A percentile compares a stretch with the other conserved stretches of the same genome.
These are phyloP conservation scores for Tychaedon coryphoeus DNA, from an alignment of 2,113 vertebrate genomes.

Conservation along the genomic window DNA sequence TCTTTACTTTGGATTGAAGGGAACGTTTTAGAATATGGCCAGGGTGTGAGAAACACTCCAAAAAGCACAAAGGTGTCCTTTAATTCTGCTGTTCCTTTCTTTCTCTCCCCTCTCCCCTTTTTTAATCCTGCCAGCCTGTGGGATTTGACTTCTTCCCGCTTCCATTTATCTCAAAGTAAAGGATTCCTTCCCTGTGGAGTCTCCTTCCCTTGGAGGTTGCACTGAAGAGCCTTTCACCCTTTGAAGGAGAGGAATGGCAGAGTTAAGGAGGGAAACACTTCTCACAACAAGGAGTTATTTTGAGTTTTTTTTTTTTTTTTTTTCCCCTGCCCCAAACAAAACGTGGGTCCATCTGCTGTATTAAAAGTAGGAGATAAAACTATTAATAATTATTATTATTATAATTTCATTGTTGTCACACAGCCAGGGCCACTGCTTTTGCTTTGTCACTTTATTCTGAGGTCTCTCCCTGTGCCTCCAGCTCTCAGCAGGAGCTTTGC, in stretches of 20 bases:
- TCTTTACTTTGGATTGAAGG: slow-evolving; percentile 5
- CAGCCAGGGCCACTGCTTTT: neutral
- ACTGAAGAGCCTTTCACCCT: slow-evolving; percentile 38
- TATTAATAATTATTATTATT: neutral
- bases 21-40: slow-evolving; percentile 27
- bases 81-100: slow-evolving; percentile 30
- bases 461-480: neutral
- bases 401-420: neutral
- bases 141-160: slow-evolving; percentile 11
- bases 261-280: neutral
- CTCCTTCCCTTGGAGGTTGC: slow-evolving; percentile 48
- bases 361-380: neutral
- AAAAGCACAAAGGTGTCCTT: slow-evolving; percentile 58
- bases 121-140: slow-evolving; percentile 11
- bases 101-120: slow-evolving; percentile 36
- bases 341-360: slow-evolving; percentile 14
- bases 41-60: slow-evolving; percentile 18
- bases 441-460: neutral
- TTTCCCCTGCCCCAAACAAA: fast-evolving
- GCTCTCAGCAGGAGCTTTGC: neutral
- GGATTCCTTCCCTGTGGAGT: slow-evolving; percentile 31
- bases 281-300: neutral
- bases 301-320: too few species aligned
- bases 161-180: slow-evolving; percentile 30
- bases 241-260: neutral